phyloP scores from a whole-genome alignment of 2,113 vertebrate genomes.

The Sinocyclocheilus grahami region DNA sequence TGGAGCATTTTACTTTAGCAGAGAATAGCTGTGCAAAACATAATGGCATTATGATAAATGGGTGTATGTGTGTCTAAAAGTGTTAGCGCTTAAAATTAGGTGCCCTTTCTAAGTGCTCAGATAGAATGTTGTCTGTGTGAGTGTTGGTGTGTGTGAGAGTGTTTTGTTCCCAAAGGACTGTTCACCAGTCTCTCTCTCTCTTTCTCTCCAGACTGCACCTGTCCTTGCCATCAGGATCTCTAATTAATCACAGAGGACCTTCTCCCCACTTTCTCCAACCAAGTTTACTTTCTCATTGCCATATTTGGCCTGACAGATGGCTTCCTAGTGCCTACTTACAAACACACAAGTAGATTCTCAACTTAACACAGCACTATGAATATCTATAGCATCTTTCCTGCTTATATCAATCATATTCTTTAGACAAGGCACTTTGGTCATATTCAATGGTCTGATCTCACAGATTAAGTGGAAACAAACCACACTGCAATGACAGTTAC shows the following conservation, averaged over 20 bases:
- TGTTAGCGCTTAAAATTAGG: slow-evolving; percentile 32
- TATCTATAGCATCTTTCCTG: not conserved
- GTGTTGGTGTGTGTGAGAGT: slow-evolving; percentile 12
- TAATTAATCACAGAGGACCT: slow-evolving; percentile 49
- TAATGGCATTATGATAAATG: slow-evolving; percentile 23
- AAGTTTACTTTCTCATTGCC: not conserved
- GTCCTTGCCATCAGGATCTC: slow-evolving; percentile 47
- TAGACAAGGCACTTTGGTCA: not conserved
- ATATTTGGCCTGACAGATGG: slow-evolving; percentile 37
- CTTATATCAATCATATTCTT: not conserved
- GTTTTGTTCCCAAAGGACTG: slow-evolving; percentile 31
- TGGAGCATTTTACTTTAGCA: not conserved
- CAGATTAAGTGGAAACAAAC: slow-evolving; percentile 27
- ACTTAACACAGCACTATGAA: slow-evolving; percentile 12
- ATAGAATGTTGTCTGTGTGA: not conserved
- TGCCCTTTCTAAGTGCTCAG: slow-evolving; percentile 15
- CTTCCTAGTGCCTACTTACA: not conserved
- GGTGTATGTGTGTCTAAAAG: slow-evolving; percentile 3
- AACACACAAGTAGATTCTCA: slow-evolving; percentile 4
- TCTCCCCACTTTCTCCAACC: slow-evolving; percentile 25
- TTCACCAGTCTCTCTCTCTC: slow-evolving; percentile 13
- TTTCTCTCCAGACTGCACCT: slow-evolving; percentile 48
- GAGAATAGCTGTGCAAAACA: not conserved
- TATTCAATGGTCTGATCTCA: not conserved
- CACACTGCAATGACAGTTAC: not conserved